These are phyloP conservation scores for Scaptomyza montana DNA, from an alignment of 1,140 invertebrate genomes.

Conservation along the genomic window DNA sequence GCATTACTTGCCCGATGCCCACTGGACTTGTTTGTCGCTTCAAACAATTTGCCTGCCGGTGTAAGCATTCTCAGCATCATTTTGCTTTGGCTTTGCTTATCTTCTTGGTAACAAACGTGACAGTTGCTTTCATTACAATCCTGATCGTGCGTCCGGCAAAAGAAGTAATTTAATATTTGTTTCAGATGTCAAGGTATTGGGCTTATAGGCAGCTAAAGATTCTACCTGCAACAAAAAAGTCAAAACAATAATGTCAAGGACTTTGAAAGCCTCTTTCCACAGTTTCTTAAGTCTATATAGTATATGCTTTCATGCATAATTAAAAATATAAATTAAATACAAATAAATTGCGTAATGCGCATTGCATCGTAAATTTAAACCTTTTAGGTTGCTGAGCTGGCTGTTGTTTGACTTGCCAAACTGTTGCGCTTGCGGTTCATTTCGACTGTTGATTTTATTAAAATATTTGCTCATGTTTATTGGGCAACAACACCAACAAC, in stretches of 20 bases:
- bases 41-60: conserved; percentile 4
- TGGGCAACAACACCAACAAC: conserved; percentile 16
- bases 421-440: conserved; percentile 30
- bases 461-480: conserved; percentile 34
- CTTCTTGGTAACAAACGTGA: neutral
- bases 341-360: neutral
- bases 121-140: too few relatives aligned
- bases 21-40: neutral
- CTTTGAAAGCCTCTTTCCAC: neutral
- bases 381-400: conserved; percentile 19
- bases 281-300: too few relatives aligned
- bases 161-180: neutral
- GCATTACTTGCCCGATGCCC: conserved; percentile 39
- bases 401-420: neutral
- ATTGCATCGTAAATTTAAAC: conserved; percentile 5
- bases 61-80: conserved; percentile 26
- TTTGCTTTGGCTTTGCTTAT: conserved; percentile 9
- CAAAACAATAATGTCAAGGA: neutral
- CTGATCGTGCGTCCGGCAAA: too few relatives aligned
- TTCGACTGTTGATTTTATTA: conserved; percentile 35
- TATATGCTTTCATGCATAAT: neutral
- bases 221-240: too few relatives aligned
- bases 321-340: conserved; percentile 20
- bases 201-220: too few relatives aligned
- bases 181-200: neutral